Evolutionary conservation across 2,797 vertebrate species (phyloP).

Genomic region (Lepidocolaptes lacrymiger): DNA sequence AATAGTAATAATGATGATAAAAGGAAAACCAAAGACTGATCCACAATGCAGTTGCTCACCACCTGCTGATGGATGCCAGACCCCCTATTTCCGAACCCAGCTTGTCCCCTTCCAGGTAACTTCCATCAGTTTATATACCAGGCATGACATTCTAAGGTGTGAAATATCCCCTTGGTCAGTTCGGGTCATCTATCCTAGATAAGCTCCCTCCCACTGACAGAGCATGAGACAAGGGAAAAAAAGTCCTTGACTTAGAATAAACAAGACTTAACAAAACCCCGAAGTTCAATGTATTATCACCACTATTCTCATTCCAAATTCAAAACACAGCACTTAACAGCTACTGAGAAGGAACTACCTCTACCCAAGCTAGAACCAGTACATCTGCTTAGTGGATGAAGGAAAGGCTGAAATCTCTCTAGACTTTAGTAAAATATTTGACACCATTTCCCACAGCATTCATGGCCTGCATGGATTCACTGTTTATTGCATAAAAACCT

Average conservation of each 20-base stretch:
- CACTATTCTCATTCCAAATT: background rate
- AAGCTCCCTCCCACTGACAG: background rate
- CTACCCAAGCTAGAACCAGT: background rate
- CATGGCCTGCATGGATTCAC: background rate
- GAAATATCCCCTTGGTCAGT: background rate
- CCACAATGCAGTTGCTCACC: background rate
- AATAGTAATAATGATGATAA: background rate
- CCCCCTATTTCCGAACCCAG: background rate
- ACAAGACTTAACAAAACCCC: background rate
- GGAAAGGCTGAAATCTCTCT: background rate
- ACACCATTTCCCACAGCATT: background rate
- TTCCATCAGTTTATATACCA: background rate
- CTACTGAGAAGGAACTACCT: background rate
- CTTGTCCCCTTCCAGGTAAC: background rate
- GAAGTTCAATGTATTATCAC: background rate
- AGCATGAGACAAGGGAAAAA: background rate
- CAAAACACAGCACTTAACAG: background rate
- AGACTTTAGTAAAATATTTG: background rate
- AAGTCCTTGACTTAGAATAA: background rate
- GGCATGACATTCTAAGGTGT: background rate
- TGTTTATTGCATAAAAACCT: background rate
- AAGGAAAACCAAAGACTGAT: background rate
- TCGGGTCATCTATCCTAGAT: background rate
- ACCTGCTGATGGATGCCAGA: background rate
- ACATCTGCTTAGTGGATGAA: background rate